Evolutionary conservation across 1,140 invertebrate species (phyloP).

Genomic region (Panonychus citri): DNA sequence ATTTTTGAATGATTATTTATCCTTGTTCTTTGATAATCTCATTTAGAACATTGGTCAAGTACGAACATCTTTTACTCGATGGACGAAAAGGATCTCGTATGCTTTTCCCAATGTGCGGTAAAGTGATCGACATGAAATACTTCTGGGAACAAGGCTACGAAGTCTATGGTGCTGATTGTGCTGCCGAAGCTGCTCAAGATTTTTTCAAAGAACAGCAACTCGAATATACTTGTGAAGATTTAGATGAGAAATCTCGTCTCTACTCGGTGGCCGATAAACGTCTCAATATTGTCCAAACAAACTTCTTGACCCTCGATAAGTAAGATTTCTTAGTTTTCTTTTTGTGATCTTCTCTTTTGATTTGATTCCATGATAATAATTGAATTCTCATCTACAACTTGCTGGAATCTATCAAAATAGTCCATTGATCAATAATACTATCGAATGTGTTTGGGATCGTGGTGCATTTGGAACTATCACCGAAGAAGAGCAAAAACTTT

Average conservation of each 20-base stretch:
- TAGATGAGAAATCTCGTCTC: neutral
- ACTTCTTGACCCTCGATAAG: conserved; percentile 4
- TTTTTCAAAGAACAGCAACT: conserved; percentile 3
- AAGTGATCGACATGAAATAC: conserved; percentile 6
- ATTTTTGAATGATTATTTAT: neutral
- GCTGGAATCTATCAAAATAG: neutral
- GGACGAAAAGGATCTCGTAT: neutral
- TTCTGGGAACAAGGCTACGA: conserved; percentile 2
- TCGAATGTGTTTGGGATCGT: conserved; percentile 6
- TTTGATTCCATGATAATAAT: no score
- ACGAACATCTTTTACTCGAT: neutral
- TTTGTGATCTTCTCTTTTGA: no score
- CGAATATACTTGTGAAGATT: neutral
- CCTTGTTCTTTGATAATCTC: no score
- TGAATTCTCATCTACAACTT: no score
- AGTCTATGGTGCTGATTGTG: conserved; percentile 5
- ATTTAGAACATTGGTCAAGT: conserved; percentile 5
- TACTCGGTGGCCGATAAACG: neutral
- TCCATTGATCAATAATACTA: neutral
- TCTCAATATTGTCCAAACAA: conserved; percentile 2
- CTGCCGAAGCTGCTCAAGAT: neutral
- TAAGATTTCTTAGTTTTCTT: no score
- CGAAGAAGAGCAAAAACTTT: conserved; percentile 2
- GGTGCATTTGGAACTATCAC: conserved; percentile 8
- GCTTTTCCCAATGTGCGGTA: conserved; percentile 5